Evolutionary conservation across 1,140 invertebrate genomes (phyloP), one percentile per base, ranked within the genome.

Genomic region (Microplitis mediator): DNA sequence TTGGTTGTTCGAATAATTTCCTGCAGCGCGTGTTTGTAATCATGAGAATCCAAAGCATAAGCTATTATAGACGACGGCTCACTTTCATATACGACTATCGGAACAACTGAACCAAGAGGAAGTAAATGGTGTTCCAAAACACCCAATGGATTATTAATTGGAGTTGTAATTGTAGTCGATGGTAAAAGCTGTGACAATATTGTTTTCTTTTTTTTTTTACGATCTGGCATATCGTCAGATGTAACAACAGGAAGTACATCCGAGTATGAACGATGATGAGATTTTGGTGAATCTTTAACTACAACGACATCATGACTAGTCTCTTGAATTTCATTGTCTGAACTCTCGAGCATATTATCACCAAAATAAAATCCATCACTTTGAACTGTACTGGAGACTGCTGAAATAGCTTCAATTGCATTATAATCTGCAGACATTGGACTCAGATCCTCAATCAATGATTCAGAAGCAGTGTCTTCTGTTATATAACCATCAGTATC

Each of bases 1-100:
- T 85, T 88, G 35, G 73, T 84, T 63, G 70, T 60, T 31, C 77
- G 79, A 64, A 80, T 58, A 39, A 89, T 76, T 52, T 92, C 90
- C 52, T 90, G 87, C 11, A 93, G 75, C 2, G 88, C 83, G 51
- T 88, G 89, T 70, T 92, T 91, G 77, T 95, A 95, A 51, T 95
- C 93, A 23, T 84, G 80, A 0, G 92, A 93, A 69, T 91, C 90
- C 0, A 98, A 80, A 4, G 95, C 90, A 81, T 95, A 96, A 0
- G 96, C 94, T 71, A 98, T 95, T 61, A 98, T 93, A 0, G 96
- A 97, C 75, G 95, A 96, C 1, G 94, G 92, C 82, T 98, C 95
- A 13, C 90, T 90, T 81, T 97, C 95, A 75, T 93, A 92, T 0
- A 97, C 93, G 9, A 95, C 88, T 6, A 97, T 88, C 1, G 94